Percentiles rank a stretch among this genome's conserved stretches.
Evolutionary conservation across 2,113 vertebrate species (phyloP).

Genomic region (Pithys albifrons): DNA sequence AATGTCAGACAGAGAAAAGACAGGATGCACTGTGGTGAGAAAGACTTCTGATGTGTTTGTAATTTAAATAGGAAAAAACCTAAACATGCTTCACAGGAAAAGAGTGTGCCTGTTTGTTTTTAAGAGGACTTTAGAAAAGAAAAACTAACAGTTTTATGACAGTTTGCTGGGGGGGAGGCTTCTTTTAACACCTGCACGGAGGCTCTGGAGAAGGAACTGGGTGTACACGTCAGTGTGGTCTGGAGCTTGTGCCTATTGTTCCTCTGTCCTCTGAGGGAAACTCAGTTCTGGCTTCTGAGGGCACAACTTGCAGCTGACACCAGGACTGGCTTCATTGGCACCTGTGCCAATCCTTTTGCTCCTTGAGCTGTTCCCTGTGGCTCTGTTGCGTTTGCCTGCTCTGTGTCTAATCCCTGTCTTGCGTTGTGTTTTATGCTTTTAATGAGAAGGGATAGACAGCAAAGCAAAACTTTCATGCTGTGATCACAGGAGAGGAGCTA

Average conservation of each 20-base stretch:
- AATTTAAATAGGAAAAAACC: conserved; percentile 43
- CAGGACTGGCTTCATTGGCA: not conserved
- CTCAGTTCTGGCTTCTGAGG: not conserved
- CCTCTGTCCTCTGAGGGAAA: not conserved
- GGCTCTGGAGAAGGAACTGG: conserved; percentile 7
- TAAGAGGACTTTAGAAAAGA: not conserved
- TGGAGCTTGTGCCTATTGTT: not conserved
- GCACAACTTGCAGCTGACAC: not conserved
- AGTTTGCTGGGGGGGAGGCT: conserved; percentile 38
- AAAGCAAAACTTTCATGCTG: conserved; percentile 47
- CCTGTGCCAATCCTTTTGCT: not conserved
- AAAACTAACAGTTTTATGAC: conserved; percentile 49
- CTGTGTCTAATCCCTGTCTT: conserved; percentile 17
- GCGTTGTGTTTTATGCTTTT: not conserved
- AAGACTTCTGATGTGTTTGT: conserved; percentile 50
- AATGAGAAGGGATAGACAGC: conserved; percentile 36
- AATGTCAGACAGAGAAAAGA: conserved; percentile 61
- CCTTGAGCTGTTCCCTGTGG: conserved; percentile 11
- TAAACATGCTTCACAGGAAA: conserved; percentile 49
- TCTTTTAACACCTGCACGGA: conserved; percentile 36
- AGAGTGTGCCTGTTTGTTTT: conserved; percentile 6
- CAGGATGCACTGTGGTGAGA: conserved; percentile 49
- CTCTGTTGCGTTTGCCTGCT: not conserved
- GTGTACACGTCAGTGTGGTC: not conserved
- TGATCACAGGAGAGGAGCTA: conserved; percentile 30